A percentile compares a stretch with the other conserved stretches of the same genome.
These are phyloP conservation scores for Cyaniris semiargus DNA, from an alignment of 2,888 invertebrate genomes.

Conservation along the genomic window DNA sequence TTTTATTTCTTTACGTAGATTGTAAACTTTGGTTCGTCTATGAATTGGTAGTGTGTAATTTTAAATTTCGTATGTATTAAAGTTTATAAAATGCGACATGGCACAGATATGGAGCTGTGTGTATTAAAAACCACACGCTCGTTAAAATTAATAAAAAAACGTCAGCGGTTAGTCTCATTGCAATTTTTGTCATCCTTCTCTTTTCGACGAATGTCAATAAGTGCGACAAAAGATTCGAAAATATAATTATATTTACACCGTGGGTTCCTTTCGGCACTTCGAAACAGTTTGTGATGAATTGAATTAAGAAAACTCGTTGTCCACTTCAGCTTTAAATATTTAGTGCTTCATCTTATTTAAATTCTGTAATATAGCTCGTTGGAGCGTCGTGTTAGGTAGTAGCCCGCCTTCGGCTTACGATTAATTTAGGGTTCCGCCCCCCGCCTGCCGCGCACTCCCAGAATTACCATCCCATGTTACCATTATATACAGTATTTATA, in stretches of 20 bases:
- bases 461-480: constrained; percentile 45
- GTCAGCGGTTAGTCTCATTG: not conserved
- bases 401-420: constrained; percentile 21
- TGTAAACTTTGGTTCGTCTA: not conserved
- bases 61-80: not conserved
- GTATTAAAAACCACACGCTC: not conserved
- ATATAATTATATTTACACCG: not conserved
- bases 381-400: constrained; percentile 2
- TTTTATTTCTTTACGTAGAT: not conserved
- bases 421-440: constrained; percentile 22
- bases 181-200: constrained; percentile 28
- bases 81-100: not conserved
- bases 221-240: not conserved
- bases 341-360: constrained; percentile 31
- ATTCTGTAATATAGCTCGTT: constrained; percentile 31
- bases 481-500: constrained; percentile 48
- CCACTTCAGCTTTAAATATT: constrained; percentile 52
- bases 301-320: constrained; percentile 43
- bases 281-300: constrained; percentile 50
- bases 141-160: not conserved
- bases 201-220: constrained; percentile 26
- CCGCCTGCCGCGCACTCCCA: not conserved
- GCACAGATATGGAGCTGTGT: not conserved
- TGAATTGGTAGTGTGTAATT: not conserved
- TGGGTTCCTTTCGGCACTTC: constrained; percentile 10